Percentiles rank a stretch among this genome's conserved stretches.
Conservation (phyloP, 2,113 vertebrate species). For the Rhipidura dahli region DNA sequence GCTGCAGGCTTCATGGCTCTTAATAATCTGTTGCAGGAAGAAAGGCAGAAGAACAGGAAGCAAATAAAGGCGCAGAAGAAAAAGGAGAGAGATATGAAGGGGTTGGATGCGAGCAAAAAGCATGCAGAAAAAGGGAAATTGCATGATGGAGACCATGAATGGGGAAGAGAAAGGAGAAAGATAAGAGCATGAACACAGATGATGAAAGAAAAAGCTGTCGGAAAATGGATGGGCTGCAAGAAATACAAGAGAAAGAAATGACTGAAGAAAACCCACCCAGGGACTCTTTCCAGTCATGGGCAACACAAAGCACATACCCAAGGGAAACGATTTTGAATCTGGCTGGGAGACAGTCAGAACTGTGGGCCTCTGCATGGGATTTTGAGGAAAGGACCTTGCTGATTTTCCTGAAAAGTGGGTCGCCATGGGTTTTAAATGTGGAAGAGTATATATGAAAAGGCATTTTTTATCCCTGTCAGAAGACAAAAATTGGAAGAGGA, state of each 20-base stretch:
- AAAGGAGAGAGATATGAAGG: not conserved
- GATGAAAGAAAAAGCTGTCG: not conserved
- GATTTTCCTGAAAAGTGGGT: slow-evolving; percentile 51
- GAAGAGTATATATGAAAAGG: slow-evolving; percentile 48
- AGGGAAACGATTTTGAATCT: not conserved
- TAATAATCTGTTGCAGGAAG: not conserved
- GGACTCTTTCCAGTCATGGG: not conserved
- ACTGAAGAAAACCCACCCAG: slow-evolving; percentile 4
- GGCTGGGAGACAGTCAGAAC: not conserved
- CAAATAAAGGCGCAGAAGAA: not conserved
- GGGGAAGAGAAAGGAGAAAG: slow-evolving; percentile 13
- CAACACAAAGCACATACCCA: slow-evolving; percentile 32
- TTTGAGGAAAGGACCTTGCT: slow-evolving; percentile 26
- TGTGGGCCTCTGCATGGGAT: slow-evolving; percentile 4
- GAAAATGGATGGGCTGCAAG: not conserved
- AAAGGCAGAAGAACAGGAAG: not conserved
- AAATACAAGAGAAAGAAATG: slow-evolving; percentile 14
- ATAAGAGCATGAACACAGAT: not conserved
- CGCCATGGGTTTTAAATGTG: slow-evolving; percentile 37
- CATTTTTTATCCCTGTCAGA: slow-evolving; percentile 56
- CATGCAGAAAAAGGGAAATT: not conserved
- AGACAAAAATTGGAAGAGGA: slow-evolving; percentile 55
- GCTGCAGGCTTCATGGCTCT: not conserved
- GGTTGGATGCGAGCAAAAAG: not conserved
- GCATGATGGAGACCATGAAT: not conserved